Percentiles rank a stretch among this genome's conserved stretches.
phyloP scores from a whole-genome alignment of 2,888 invertebrate species.

The Lagria hirta region DNA sequence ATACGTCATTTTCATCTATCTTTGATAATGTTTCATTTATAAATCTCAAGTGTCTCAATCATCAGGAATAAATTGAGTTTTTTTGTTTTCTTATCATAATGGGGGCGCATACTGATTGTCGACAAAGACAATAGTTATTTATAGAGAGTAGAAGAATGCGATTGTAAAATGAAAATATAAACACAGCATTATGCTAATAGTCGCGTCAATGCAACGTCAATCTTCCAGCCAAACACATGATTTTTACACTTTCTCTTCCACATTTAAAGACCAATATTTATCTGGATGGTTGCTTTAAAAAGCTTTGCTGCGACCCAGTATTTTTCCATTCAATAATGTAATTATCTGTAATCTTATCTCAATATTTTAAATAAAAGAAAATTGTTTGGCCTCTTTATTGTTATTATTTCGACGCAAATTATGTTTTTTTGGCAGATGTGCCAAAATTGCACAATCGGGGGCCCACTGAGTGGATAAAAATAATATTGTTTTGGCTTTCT shows the following conservation, averaged over 20 bases:
- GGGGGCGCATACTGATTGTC: too few relatives aligned
- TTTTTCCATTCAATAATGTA: conserved; percentile 19
- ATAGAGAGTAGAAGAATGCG: too few relatives aligned
- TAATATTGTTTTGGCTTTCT: conserved; percentile 7
- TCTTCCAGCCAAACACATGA: conserved; percentile 7
- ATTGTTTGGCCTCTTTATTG: background rate
- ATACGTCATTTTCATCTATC: too few relatives aligned
- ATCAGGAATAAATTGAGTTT: too few relatives aligned
- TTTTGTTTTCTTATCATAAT: too few relatives aligned
- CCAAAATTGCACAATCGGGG: conserved; percentile 8
- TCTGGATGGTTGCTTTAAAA: conserved; percentile 21
- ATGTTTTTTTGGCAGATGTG: conserved; percentile 14
- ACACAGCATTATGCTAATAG: too few relatives aligned
- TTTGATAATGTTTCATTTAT: too few relatives aligned
- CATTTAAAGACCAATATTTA: too few relatives aligned
- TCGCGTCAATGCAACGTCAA: conserved; percentile 11
- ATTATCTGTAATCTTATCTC: conserved; percentile 1
- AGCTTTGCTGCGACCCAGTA: conserved; percentile 23
- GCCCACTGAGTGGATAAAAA: conserved; percentile 4
- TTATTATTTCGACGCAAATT: conserved; percentile 15
- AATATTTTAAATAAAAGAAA: conserved; percentile 9
- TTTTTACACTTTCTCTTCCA: too few relatives aligned
- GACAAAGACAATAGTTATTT: too few relatives aligned
- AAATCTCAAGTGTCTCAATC: too few relatives aligned
- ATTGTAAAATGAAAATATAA: too few relatives aligned